Evolutionary conservation across 2,797 vertebrate species (phyloP).

Genomic region (Choloepus didactylus): DNA sequence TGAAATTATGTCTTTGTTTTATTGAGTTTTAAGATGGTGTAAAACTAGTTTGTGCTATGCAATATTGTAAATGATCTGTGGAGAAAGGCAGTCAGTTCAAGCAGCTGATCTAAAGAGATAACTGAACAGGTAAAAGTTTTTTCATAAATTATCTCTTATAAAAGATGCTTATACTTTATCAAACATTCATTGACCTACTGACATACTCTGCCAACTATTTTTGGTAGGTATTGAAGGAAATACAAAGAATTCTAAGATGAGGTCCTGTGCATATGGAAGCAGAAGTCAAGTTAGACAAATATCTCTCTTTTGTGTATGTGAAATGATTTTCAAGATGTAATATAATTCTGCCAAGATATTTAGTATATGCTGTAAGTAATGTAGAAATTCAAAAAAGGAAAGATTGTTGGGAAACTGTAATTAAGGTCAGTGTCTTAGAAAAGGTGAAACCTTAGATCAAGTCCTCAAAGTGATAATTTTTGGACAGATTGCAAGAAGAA

Average conservation of each 20-base stretch:
- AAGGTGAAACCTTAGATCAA: background rate
- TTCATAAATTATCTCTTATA: background rate
- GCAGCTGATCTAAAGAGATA: background rate
- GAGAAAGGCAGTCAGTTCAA: background rate
- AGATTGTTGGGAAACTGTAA: background rate
- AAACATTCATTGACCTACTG: background rate
- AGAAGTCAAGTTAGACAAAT: background rate
- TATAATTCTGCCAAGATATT: background rate
- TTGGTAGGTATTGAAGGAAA: background rate
- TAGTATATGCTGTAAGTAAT: background rate
- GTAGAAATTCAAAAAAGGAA: background rate
- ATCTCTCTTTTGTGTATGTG: background rate
- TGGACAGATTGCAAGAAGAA: background rate
- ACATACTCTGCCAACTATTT: background rate
- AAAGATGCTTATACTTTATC: background rate
- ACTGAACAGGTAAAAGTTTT: background rate
- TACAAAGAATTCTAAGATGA: background rate
- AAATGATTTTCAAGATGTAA: background rate
- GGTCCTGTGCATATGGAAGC: background rate
- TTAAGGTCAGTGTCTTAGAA: background rate
- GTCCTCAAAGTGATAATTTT: background rate
- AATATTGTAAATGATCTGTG: background rate
- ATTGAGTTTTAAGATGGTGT: background rate
- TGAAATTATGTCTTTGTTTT: background rate
- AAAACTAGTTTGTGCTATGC: background rate